Evolutionary conservation across 2,113 vertebrate species (phyloP), one percentile per base, ranked within the genome.

Genomic region (Hepsetus odoe): DNA sequence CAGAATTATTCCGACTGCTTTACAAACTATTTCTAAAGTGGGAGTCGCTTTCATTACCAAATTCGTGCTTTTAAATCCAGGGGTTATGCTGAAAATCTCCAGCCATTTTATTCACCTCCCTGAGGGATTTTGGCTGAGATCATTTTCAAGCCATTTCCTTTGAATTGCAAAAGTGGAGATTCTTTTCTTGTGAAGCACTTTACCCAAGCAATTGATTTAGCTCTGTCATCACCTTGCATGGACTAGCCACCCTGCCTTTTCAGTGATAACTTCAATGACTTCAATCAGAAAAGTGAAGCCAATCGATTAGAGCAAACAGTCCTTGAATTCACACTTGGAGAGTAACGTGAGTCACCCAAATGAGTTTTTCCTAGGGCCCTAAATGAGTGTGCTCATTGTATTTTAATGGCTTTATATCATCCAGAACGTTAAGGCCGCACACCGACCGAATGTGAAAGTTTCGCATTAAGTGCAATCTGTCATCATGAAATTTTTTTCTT

Each of bases 271-370:
- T 85, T 85, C 80, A 80, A 58, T 73, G 72, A 67, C 80, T 77
- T 85, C 83, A 85, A 82, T 85, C 77, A 85, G 83, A 85, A 76
- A 77, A 85, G 80, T 80, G 80, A 82, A 77, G 74, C 73, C 74
- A 77, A 85, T 85, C 83, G 83, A 85, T 85, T 79, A 68, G 76
- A 79, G 80, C 77, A 80, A 80, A 77, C 77, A 80, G 83, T 80
- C 80, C 77, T 80, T 85, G 80, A 85, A 80, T 85, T 85, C 26
- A 49, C 65, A 72, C 81, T 74, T 61, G 74, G 64, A 80, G 71
- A 74, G 65, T 40, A 77, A 74, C 49, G 42, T 6, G 20, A 74
- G 46, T 35, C 69, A 69, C 68, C 74, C 56, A 67, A 53, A 76
- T 78, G 76, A 71, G 80, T 76, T 77, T 62, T 61, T 35, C 70